Evolutionary conservation across 2,113 vertebrate genomes (phyloP).

Genomic region (Bos indicus): DNA sequence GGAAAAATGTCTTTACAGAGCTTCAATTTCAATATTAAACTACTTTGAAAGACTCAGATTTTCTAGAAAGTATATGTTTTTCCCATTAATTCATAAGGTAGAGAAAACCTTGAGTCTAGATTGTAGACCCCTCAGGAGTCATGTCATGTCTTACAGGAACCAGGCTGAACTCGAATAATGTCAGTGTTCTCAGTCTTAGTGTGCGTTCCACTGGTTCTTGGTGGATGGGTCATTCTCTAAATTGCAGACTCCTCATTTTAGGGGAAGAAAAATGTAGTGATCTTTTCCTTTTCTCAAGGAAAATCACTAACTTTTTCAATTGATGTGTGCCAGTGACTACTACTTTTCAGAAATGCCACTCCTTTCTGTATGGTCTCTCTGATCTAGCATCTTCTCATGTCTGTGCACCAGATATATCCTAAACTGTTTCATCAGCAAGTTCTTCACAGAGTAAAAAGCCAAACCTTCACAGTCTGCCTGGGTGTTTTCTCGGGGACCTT

Average conservation of each 20-base stretch:
- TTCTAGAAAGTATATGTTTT: not conserved
- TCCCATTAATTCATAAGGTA: not conserved
- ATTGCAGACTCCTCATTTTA: not conserved
- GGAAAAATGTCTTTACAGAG: not conserved
- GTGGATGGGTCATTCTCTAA: not conserved
- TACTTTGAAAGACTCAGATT: not conserved
- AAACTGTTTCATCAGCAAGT: not conserved
- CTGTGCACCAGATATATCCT: not conserved
- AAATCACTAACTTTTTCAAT: not conserved
- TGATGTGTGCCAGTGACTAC: not conserved
- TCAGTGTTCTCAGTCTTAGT: not conserved
- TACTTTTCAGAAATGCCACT: not conserved
- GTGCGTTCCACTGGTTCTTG: not conserved
- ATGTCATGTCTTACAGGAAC: not conserved
- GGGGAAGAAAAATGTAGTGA: not conserved
- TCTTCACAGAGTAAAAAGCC: not conserved
- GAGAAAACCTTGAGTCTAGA: not conserved
- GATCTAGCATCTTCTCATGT: not conserved
- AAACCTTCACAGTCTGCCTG: not conserved
- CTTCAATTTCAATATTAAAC: not conserved
- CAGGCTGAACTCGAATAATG: not conserved
- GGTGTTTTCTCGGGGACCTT: constrained; percentile 3
- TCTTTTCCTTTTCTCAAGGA: not conserved
- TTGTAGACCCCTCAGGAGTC: not conserved
- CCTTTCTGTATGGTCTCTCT: not conserved